These are phyloP conservation scores for Lagorchestes hirsutus DNA, from an alignment of 2,797 vertebrate species.

Conservation along the genomic window DNA sequence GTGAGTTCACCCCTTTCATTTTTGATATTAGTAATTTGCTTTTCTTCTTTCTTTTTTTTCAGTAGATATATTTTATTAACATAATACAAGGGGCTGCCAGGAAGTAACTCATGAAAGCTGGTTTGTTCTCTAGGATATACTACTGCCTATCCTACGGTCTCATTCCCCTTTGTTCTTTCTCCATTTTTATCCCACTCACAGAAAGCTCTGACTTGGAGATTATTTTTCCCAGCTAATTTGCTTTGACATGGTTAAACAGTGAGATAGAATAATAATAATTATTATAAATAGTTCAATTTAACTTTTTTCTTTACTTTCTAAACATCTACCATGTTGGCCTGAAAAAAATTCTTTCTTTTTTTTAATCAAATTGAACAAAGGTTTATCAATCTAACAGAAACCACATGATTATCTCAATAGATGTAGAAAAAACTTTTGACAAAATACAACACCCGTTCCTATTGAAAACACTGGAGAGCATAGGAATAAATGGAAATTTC, in stretches of 20 bases:
- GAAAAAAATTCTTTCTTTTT: background rate
- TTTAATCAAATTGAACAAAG: no score
- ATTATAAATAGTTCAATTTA: background rate
- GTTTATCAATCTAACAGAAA: no score
- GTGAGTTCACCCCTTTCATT: no score
- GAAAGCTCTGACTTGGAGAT: conserved; percentile 6
- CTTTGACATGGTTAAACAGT: background rate
- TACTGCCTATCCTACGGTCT: background rate
- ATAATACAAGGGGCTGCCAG: background rate
- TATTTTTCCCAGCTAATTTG: conserved; percentile 35
- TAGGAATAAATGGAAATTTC: no score
- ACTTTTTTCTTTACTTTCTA: background rate
- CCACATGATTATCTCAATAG: no score
- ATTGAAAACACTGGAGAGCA: no score
- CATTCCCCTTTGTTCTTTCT: background rate
- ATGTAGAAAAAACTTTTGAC: no score
- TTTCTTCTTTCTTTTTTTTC: no score
- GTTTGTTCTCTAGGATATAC: background rate
- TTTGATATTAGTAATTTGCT: no score
- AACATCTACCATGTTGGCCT: background rate
- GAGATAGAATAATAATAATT: background rate
- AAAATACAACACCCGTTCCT: no score
- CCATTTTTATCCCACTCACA: background rate
- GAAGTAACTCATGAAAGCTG: background rate
- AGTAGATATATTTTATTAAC: background rate